Percentiles rank a stretch among this genome's conserved stretches.
Evolutionary conservation across 2,888 invertebrate species (phyloP).

Genomic region (Macaria notata): DNA sequence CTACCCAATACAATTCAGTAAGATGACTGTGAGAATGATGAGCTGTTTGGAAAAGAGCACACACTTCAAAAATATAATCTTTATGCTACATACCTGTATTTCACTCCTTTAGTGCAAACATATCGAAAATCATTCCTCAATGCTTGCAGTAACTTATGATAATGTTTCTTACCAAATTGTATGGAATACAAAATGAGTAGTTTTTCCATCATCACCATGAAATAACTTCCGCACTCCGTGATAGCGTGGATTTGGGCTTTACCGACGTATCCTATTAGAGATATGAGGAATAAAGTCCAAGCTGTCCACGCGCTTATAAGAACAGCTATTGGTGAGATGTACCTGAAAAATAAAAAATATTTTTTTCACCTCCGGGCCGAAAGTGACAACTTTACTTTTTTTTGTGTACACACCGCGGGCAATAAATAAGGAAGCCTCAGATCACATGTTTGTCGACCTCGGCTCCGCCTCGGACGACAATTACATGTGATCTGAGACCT

Average conservation of each 20-base stretch:
- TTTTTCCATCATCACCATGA: conserved; percentile 20
- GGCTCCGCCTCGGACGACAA: too few relatives aligned
- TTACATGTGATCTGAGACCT: too few relatives aligned
- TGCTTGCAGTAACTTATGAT: conserved; percentile 14
- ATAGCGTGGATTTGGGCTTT: conserved; percentile 9
- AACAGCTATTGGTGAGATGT: conserved; percentile 3
- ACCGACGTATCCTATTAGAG: neutral
- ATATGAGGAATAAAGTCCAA: neutral
- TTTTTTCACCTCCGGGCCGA: too few relatives aligned
- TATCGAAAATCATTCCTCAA: conserved; percentile 23
- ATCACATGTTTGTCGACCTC: too few relatives aligned
- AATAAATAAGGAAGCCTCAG: too few relatives aligned
- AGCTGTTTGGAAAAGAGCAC: too few relatives aligned
- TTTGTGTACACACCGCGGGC: too few relatives aligned
- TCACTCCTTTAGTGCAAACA: conserved; percentile 19
- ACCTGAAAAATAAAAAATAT: conserved; percentile 6
- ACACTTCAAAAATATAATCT: too few relatives aligned
- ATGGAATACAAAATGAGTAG: conserved; percentile 13
- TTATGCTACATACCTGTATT: conserved; percentile 19
- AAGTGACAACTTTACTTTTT: too few relatives aligned
- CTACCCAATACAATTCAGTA: too few relatives aligned
- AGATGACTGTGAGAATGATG: too few relatives aligned
- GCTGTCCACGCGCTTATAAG: neutral
- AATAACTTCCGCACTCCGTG: conserved; percentile 23
- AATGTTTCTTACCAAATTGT: conserved; percentile 7